phyloP scores from a whole-genome alignment of 2,113 vertebrate genomes.

The Thunnus maccoyii region DNA sequence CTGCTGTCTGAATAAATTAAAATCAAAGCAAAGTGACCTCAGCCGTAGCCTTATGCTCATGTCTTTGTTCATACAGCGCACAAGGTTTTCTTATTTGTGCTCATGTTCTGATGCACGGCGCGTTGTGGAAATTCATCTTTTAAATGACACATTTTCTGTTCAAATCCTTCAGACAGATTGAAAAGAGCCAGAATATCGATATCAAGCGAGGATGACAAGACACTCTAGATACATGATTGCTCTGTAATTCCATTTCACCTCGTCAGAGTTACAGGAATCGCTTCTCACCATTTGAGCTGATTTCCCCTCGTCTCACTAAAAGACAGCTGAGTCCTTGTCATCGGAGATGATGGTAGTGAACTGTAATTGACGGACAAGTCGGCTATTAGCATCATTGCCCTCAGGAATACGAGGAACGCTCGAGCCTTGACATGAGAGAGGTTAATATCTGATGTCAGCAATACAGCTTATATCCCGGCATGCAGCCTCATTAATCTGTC shows the following conservation, averaged over 20 bases:
- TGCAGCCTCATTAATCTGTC: constrained; percentile 65
- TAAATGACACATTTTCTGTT: background rate
- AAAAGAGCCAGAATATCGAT: background rate
- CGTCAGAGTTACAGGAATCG: constrained; percentile 19
- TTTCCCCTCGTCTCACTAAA: constrained; percentile 31
- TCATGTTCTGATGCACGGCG: background rate
- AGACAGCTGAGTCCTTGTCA: constrained; percentile 62
- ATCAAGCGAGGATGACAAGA: background rate
- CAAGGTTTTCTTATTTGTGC: background rate
- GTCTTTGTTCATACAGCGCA: background rate
- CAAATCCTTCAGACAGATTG: background rate
- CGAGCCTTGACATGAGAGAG: constrained; percentile 35
- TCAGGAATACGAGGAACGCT: constrained; percentile 22
- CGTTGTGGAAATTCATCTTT: background rate
- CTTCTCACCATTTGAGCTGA: constrained; percentile 26
- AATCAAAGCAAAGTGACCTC: constrained; percentile 4
- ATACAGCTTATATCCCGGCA: constrained; percentile 38
- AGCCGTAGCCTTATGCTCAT: background rate
- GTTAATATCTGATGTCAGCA: constrained; percentile 65
- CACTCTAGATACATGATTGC: background rate
- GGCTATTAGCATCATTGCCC: constrained; percentile 33
- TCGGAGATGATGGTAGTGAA: constrained; percentile 31
- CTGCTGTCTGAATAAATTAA: background rate
- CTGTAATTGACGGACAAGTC: constrained; percentile 59
- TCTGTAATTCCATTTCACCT: constrained; percentile 32